Evolutionary conservation across 2,797 vertebrate genomes (phyloP).

Genomic region (Melanotaenia parkinsoni): DNA sequence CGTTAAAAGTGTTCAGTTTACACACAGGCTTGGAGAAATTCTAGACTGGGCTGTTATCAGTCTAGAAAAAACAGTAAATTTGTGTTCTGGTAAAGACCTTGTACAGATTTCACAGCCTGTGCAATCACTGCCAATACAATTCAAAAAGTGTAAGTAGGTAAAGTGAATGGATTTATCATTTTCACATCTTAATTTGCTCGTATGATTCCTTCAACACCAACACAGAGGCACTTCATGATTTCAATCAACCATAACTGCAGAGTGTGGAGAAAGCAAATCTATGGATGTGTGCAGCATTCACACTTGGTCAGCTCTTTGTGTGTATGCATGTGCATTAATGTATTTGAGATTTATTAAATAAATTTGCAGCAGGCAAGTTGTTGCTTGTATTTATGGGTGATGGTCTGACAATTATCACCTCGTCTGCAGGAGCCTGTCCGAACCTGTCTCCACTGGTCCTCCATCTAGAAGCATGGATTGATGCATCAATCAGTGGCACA

Average conservation of each 20-base stretch:
- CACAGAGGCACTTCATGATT: constrained; percentile 13
- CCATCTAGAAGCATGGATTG: constrained; percentile 62
- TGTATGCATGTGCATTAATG: constrained; percentile 75
- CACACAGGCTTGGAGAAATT: background rate
- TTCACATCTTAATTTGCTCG: background rate
- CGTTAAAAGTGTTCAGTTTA: background rate
- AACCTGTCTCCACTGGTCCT: constrained; percentile 86
- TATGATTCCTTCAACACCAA: background rate
- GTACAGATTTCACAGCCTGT: background rate
- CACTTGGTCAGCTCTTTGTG: constrained; percentile 22
- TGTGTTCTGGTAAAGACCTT: background rate
- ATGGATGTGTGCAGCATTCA: background rate
- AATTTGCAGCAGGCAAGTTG: constrained; percentile 91
- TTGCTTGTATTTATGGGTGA: constrained; percentile 89
- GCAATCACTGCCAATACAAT: background rate
- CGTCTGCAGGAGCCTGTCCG: constrained; percentile 84
- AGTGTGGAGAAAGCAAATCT: constrained; percentile 5
- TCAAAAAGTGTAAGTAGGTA: background rate
- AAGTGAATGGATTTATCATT: background rate
- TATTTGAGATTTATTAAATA: constrained; percentile 87
- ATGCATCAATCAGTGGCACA: constrained; percentile 24
- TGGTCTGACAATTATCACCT: constrained; percentile 97
- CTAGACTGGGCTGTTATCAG: background rate
- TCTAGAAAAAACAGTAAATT: background rate
- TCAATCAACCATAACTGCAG: constrained; percentile 29